A percentile compares a stretch with the other conserved stretches of the same genome.
phyloP scores from a whole-genome alignment of 2,888 invertebrate genomes.

The Sylvicola cinctus region DNA sequence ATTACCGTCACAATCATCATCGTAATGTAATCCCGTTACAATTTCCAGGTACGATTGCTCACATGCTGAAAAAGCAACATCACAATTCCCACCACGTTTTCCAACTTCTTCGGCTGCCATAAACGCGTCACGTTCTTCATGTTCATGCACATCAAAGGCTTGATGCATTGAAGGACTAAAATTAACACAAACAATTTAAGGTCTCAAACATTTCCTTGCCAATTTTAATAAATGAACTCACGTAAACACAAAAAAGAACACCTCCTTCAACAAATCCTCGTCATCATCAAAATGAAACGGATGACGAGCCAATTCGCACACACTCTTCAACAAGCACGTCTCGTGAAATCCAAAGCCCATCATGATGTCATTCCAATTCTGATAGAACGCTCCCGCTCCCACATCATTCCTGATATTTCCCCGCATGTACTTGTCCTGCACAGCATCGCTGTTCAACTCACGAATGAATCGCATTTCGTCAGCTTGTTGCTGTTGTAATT shows the following conservation, averaged over 20 bases:
- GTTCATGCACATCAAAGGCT: slow-evolving; percentile 31
- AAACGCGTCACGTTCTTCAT: slow-evolving; percentile 16
- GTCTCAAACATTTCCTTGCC: not conserved
- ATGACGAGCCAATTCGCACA: slow-evolving; percentile 43
- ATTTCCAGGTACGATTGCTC: slow-evolving; percentile 9
- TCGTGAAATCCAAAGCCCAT: slow-evolving; percentile 40
- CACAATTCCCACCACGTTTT: slow-evolving; percentile 17
- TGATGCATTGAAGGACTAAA: slow-evolving; percentile 30
- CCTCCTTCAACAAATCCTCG: slow-evolving; percentile 40
- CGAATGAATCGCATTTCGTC: no score
- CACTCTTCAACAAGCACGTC: slow-evolving; percentile 42
- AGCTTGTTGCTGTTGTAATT: no score
- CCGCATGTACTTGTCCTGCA: no score
- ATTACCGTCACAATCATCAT: no score
- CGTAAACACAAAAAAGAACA: slow-evolving; percentile 45
- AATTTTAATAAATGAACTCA: slow-evolving; percentile 24
- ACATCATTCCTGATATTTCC: no score
- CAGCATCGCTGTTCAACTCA: no score
- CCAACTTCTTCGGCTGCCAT: slow-evolving; percentile 19
- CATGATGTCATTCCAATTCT: no score
- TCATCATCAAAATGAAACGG: slow-evolving; percentile 31
- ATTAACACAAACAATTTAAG: slow-evolving; percentile 9
- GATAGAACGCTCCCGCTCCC: no score
- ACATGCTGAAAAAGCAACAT: slow-evolving; percentile 17
- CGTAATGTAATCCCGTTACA: slow-evolving; percentile 4